These are phyloP conservation scores for Zaprionus camerounensis DNA, from an alignment of 1,140 invertebrate genomes.

Conservation along the genomic window DNA sequence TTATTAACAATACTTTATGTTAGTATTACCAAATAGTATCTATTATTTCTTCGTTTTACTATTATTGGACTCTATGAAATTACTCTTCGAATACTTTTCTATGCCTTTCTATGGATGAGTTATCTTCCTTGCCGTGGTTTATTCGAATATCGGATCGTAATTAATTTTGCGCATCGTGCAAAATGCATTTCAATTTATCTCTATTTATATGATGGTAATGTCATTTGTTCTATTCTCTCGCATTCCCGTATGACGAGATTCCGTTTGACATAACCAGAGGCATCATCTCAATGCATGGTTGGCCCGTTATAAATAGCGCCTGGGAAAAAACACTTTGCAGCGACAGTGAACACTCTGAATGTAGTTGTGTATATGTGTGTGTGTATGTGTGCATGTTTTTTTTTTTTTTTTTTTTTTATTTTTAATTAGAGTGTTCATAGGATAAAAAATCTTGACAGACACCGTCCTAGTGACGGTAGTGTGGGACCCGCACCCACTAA, in stretches of 20 bases:
- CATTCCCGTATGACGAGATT: slow-evolving; percentile 16
- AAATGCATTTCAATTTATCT: not conserved
- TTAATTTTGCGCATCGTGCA: not conserved
- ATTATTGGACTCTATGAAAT: not conserved
- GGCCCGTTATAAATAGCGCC: slow-evolving; percentile 70
- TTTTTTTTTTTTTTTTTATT: too few species aligned
- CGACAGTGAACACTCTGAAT: slow-evolving; percentile 15
- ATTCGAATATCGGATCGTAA: not conserved
- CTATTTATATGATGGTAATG: not conserved
- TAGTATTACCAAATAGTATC: not conserved
- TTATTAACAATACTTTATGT: too few species aligned
- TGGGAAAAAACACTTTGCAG: slow-evolving; percentile 83
- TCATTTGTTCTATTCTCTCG: not conserved
- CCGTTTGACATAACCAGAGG: slow-evolving; percentile 27
- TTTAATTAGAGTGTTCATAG: too few species aligned
- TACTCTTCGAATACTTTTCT: not conserved
- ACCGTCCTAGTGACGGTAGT: too few species aligned
- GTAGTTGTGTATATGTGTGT: not conserved
- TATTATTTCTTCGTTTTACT: not conserved
- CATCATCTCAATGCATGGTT: slow-evolving; percentile 43
- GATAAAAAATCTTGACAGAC: too few species aligned
- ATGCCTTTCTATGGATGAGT: not conserved
- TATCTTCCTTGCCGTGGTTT: not conserved
- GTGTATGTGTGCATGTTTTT: slow-evolving; percentile 56
- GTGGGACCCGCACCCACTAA: too few species aligned